phyloP scores from a whole-genome alignment of 2,888 invertebrate genomes.

The Myopa testacea region DNA sequence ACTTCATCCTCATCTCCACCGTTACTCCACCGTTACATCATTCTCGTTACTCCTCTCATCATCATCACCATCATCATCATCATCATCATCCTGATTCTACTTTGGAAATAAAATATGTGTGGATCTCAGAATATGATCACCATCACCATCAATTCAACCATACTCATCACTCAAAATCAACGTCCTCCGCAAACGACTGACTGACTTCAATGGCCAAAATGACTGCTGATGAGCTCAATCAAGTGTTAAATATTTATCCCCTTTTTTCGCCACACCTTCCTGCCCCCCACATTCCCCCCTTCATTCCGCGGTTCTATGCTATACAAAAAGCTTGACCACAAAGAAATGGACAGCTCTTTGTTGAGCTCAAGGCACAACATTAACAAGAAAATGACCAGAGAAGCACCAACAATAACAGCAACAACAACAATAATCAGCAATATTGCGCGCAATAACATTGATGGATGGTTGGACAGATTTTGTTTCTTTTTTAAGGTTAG shows the following conservation, averaged over 20 bases:
- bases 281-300: not conserved
- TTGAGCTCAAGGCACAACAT: slow-evolving; percentile 13
- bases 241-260: slow-evolving; percentile 37
- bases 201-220: slow-evolving; percentile 13
- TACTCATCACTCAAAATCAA: slow-evolving; percentile 31
- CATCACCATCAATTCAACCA: slow-evolving; percentile 7
- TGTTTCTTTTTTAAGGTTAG: slow-evolving; percentile 17
- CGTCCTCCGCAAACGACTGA: slow-evolving; percentile 21
- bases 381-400: not conserved
- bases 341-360: not conserved
- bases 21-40: too few species aligned
- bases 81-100: too few species aligned
- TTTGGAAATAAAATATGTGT: too few species aligned
- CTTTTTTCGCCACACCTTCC: slow-evolving; percentile 18
- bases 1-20: too few species aligned
- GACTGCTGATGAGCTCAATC: slow-evolving; percentile 36
- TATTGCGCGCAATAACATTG: slow-evolving; percentile 33
- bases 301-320: not conserved
- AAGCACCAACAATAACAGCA: slow-evolving; percentile 9
- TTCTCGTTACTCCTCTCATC: too few species aligned
- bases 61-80: too few species aligned
- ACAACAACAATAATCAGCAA: not conserved
- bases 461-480: slow-evolving; percentile 29
- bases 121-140: too few species aligned
- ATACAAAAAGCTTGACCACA: slow-evolving; percentile 7